Conservation (phyloP, 2,797 vertebrate species). For the Sorex maritimensis region DNA sequence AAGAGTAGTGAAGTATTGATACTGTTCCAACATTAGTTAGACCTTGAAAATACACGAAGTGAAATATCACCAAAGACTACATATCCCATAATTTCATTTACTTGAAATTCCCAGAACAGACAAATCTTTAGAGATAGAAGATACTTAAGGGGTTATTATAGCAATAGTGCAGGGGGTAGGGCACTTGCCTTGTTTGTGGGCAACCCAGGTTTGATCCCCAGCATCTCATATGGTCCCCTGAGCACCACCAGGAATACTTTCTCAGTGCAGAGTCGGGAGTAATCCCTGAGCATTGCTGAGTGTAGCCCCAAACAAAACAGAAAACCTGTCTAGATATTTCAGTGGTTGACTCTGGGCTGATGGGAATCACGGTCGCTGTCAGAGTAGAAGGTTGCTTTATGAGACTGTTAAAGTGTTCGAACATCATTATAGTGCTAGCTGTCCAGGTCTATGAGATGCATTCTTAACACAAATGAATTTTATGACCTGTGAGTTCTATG, state of each 20-base stretch:
- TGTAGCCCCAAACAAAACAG: too few relatives aligned
- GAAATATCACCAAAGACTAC: background rate
- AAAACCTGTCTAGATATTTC: too few relatives aligned
- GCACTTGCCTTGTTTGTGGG: too few relatives aligned
- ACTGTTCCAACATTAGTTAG: background rate
- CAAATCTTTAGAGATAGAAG: too few relatives aligned
- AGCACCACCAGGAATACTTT: too few relatives aligned
- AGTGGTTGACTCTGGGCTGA: background rate
- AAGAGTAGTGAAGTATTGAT: background rate
- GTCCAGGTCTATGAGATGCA: background rate
- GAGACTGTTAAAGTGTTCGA: slow-evolving; percentile 10
- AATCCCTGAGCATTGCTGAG: too few relatives aligned
- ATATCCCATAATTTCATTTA: background rate
- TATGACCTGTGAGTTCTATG: slow-evolving; percentile 2
- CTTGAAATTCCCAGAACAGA: too few relatives aligned
- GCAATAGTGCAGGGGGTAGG: too few relatives aligned
- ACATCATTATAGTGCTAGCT: background rate
- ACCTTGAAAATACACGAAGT: background rate
- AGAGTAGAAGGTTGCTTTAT: background rate
- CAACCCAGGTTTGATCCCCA: too few relatives aligned
- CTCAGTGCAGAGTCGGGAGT: too few relatives aligned
- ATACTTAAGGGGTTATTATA: too few relatives aligned
- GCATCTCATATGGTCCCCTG: too few relatives aligned
- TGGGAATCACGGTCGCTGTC: background rate
- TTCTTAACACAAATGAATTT: background rate